Conservation (phyloP, 2,888 invertebrate genomes). For the Drosophila nr. medialis region DNA sequence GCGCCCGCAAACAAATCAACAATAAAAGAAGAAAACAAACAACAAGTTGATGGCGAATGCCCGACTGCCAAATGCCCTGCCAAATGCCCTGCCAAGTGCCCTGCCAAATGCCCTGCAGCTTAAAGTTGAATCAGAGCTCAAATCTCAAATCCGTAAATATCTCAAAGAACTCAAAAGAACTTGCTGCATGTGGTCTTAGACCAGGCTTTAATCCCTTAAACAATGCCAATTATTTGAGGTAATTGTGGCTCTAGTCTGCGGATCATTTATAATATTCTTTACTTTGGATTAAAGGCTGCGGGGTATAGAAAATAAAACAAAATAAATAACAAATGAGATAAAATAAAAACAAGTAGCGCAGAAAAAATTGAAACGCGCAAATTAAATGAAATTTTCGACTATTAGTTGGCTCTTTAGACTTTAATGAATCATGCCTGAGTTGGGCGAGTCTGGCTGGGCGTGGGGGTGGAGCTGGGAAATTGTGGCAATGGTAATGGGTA, state of each 20-base stretch:
- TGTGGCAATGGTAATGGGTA: constrained; percentile 3
- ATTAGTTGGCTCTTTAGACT: constrained; percentile 74
- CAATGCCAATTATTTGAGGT: neutral
- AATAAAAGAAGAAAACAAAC: constrained; percentile 14
- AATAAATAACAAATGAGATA: neutral
- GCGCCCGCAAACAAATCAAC: constrained; percentile 27
- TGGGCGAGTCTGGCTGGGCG: neutral
- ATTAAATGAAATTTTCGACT: constrained; percentile 71
- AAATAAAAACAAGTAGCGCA: neutral
- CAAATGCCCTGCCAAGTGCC: constrained; percentile 20
- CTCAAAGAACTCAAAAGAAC: neutral
- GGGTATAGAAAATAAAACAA: constrained; percentile 37
- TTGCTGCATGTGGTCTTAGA: neutral
- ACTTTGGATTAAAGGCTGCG: neutral
- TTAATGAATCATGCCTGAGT: constrained; percentile 66
- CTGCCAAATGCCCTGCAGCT: constrained; percentile 18
- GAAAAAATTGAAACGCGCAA: constrained; percentile 53
- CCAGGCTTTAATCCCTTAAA: neutral
- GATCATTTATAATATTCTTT: neutral
- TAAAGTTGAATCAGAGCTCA: neutral
- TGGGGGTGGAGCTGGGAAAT: neutral
- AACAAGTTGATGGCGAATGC: neutral
- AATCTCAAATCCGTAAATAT: neutral
- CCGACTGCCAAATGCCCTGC: constrained; percentile 20
- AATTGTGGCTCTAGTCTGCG: neutral